phyloP scores from a whole-genome alignment of 2,797 vertebrate species.

The Anguilla pacifica region DNA sequence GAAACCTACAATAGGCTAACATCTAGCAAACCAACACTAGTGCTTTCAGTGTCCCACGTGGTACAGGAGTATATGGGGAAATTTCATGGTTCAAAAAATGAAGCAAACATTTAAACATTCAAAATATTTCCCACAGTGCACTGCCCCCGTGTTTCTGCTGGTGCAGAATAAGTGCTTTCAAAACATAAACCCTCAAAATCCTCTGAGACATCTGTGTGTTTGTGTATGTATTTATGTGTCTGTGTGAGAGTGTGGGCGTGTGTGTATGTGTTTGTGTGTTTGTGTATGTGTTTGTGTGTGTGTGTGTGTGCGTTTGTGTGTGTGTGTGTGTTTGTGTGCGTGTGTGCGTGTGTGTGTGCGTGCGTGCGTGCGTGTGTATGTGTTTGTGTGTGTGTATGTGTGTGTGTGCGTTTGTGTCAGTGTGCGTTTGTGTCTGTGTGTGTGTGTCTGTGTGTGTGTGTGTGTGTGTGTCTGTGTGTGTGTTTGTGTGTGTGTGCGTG shows the following conservation, averaged over 20 bases:
- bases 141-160: neutral
- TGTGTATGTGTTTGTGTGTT: neutral
- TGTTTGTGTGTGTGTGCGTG: too few species aligned
- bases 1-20: neutral
- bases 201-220: neutral
- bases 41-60: neutral
- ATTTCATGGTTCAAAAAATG: neutral
- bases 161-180: neutral
- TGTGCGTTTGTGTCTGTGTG: too few species aligned
- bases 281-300: neutral
- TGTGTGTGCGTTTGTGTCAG: too few species aligned
- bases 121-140: neutral
- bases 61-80: neutral
- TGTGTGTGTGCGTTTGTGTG: neutral
- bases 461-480: too few species aligned
- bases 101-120: neutral
- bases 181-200: neutral
- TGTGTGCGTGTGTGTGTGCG: neutral
- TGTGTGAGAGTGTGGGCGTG: too few species aligned
- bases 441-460: too few species aligned
- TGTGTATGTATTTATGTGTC: neutral
- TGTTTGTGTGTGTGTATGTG: too few species aligned
- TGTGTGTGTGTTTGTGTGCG: neutral
- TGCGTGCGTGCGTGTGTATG: neutral
- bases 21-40: neutral